Conservation (phyloP, 2,888 invertebrate genomes). For the Stomorhina lunata region DNA sequence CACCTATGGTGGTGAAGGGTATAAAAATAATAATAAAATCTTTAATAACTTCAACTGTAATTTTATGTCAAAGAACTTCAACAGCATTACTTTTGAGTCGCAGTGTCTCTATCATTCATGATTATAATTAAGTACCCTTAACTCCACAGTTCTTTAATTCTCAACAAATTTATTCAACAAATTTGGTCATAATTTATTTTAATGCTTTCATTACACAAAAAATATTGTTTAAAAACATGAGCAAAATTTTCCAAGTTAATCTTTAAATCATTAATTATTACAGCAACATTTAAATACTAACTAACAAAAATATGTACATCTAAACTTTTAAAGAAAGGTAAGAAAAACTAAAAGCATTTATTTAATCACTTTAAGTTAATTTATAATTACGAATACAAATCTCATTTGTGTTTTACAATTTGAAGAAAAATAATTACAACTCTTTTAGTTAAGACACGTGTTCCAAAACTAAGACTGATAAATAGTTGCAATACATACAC, state of each 20-base stretch:
- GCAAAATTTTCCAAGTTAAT: background rate
- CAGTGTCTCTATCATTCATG: background rate
- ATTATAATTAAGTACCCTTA: background rate
- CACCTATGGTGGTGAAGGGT: too few species aligned
- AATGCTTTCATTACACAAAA: too few species aligned
- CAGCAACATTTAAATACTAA: slow-evolving; percentile 2
- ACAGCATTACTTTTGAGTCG: too few species aligned
- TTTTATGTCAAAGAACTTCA: too few species aligned
- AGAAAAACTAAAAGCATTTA: slow-evolving; percentile 34
- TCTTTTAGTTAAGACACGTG: slow-evolving; percentile 24
- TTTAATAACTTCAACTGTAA: too few species aligned
- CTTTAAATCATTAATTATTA: slow-evolving; percentile 33
- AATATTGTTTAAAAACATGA: too few species aligned
- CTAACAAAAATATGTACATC: background rate
- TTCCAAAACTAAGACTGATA: slow-evolving; percentile 47
- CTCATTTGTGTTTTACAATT: slow-evolving; percentile 45
- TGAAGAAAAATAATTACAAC: slow-evolving; percentile 59
- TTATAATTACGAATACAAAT: slow-evolving; percentile 63
- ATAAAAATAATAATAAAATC: too few species aligned
- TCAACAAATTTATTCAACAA: too few species aligned
- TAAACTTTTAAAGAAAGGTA: background rate
- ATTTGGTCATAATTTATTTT: too few species aligned
- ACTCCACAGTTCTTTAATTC: background rate
- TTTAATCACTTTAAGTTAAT: slow-evolving; percentile 60
- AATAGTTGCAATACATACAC: slow-evolving; percentile 31